Conservation (phyloP, 2,113 vertebrate genomes). For the Anguilla japonica region DNA sequence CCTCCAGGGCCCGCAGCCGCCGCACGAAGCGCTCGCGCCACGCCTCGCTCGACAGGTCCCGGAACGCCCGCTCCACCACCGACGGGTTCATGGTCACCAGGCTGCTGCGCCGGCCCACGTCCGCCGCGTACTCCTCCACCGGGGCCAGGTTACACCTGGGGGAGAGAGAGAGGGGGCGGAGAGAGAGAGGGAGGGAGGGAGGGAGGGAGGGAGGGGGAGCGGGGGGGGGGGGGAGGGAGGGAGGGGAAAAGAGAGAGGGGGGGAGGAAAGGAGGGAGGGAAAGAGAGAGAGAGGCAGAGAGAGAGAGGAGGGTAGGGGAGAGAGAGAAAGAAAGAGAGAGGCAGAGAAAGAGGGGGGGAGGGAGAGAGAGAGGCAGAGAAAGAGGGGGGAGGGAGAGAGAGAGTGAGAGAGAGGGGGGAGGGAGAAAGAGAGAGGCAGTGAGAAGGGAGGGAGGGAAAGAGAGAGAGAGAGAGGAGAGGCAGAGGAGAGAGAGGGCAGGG, state of each 20-base stretch:
- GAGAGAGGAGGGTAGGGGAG: background rate
- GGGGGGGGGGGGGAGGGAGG: no score
- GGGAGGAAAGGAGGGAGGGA: background rate
- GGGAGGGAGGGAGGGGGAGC: background rate
- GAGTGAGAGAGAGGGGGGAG: no score
- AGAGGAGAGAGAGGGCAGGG: no score
- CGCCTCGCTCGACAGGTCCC: conserved; percentile 84
- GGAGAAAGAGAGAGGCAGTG: no score
- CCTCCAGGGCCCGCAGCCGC: conserved; percentile 80
- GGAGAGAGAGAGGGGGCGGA: background rate
- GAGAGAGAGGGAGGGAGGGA: background rate
- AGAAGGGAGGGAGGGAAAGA: no score
- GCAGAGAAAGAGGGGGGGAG: no score
- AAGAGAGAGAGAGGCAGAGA: background rate
- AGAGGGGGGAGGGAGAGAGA: no score
- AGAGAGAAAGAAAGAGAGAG: no score
- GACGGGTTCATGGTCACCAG: conserved; percentile 98
- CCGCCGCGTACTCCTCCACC: conserved; percentile 81
- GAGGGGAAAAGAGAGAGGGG: no score
- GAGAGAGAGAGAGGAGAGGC: no score
- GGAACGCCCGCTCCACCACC: conserved; percentile 90
- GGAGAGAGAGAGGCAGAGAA: background rate
- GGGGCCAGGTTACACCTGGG: conserved; percentile 92
- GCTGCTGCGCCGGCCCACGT: conserved; percentile 84
- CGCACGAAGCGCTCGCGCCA: conserved; percentile 85